Percentiles rank a stretch among this genome's conserved stretches.
Conservation (phyloP, 30 jellyfish, hydroid and myxozoan genomes). For the Hydractinia echinata region DNA sequence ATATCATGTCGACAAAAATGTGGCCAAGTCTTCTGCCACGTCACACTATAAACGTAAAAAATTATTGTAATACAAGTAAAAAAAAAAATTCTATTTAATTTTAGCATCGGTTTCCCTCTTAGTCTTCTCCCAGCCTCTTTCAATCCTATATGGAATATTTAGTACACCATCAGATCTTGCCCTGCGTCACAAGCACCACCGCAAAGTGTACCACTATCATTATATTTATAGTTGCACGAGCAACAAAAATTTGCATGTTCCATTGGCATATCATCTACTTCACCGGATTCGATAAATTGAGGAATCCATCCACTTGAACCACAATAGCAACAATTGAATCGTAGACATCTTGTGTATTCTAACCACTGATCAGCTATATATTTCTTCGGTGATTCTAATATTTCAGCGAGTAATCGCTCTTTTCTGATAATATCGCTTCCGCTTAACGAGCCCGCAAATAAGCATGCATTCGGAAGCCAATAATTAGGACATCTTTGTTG, state of each 20-base stretch:
- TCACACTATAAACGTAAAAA: no score
- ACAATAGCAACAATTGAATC: constrained; percentile 33
- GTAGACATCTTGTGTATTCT: constrained; percentile 36
- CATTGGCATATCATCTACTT: not conserved
- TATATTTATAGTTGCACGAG: constrained; percentile 2
- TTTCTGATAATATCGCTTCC: not conserved
- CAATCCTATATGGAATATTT: no score
- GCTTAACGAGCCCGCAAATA: not conserved
- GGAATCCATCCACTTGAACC: constrained; percentile 17
- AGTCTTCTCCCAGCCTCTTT: no score
- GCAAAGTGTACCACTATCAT: not conserved
- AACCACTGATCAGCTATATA: constrained; percentile 46
- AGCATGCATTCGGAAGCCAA: constrained; percentile 34
- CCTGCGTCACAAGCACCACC: no score
- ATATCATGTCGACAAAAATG: no score
- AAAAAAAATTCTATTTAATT: no score
- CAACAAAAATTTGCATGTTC: not conserved
- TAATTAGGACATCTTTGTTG: constrained; percentile 28
- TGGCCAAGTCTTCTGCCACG: no score
- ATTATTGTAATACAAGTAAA: no score
- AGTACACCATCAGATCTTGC: no score
- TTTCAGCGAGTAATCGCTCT: not conserved
- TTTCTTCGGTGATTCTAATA: constrained; percentile 18
- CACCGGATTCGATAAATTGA: not conserved
- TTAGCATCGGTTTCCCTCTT: no score